These are phyloP conservation scores for Aelia acuminata DNA, from an alignment of 2,888 invertebrate genomes.

Conservation along the genomic window DNA sequence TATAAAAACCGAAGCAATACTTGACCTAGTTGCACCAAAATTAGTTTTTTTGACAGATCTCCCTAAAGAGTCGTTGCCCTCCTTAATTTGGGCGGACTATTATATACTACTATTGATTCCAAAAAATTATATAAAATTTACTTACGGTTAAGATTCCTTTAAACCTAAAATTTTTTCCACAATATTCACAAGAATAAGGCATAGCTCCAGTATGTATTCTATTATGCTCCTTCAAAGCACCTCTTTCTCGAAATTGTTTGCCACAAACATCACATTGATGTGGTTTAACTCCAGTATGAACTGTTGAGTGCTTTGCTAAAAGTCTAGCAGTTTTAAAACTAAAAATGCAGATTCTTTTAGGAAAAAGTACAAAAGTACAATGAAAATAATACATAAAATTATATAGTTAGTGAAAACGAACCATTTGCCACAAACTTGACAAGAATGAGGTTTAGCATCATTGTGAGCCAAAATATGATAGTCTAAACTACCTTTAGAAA, in stretches of 20 bases:
- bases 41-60: no score
- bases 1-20: no score
- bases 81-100: no score
- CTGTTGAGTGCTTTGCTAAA: constrained; percentile 74
- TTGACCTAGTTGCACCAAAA: no score
- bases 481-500: constrained; percentile 67
- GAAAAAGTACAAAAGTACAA: not conserved
- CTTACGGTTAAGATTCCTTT: constrained; percentile 80
- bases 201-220: constrained; percentile 84
- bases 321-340: constrained; percentile 74
- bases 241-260: constrained; percentile 77
- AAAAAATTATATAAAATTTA: constrained; percentile 56
- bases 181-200: constrained; percentile 83
- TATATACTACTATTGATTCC: no score
- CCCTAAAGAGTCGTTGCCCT: no score
- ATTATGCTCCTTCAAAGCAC: constrained; percentile 81
- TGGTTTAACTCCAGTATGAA: constrained; percentile 75
- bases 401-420: constrained; percentile 57
- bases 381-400: not conserved
- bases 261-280: constrained; percentile 77
- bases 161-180: constrained; percentile 82
- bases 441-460: constrained; percentile 67
- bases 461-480: constrained; percentile 67
- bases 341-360: not conserved
- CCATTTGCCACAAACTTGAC: constrained; percentile 67